phyloP scores from a whole-genome alignment of 2,888 invertebrate species.

The Galeruca laticollis region DNA sequence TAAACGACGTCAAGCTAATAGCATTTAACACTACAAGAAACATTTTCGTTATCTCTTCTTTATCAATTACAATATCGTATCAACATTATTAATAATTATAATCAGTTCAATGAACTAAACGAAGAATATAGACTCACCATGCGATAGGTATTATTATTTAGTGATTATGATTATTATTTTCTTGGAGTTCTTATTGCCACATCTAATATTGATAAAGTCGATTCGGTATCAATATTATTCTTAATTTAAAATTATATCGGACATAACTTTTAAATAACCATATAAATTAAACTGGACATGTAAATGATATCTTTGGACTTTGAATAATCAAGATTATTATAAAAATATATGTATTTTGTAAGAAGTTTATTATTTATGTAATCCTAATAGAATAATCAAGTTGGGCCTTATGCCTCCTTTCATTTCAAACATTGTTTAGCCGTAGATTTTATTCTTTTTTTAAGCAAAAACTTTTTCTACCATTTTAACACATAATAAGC shows the following conservation, averaged over 20 bases:
- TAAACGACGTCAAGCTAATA: constrained; percentile 13
- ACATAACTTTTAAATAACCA: not conserved
- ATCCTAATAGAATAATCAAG: no score
- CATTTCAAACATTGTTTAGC: no score
- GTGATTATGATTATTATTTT: constrained; percentile 59
- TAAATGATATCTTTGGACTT: not conserved
- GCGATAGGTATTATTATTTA: constrained; percentile 58
- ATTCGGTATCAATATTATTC: not conserved
- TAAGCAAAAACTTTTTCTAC: no score
- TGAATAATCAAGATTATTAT: not conserved
- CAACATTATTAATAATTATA: constrained; percentile 42
- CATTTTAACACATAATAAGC: no score
- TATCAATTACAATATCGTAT: constrained; percentile 27
- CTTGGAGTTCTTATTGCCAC: constrained; percentile 53
- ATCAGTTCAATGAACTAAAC: constrained; percentile 42
- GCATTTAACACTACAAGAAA: constrained; percentile 18
- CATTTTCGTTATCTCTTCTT: constrained; percentile 32
- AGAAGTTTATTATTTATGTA: no score
- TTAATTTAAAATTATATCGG: constrained; percentile 15
- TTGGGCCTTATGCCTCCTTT: no score
- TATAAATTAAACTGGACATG: no score
- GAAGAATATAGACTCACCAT: constrained; percentile 58
- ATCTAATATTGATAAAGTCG: constrained; percentile 39
- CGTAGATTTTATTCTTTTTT: no score
- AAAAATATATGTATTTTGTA: no score